Conservation (phyloP, 2,113 vertebrate species). For the Epinephelus fuscoguttatus region DNA sequence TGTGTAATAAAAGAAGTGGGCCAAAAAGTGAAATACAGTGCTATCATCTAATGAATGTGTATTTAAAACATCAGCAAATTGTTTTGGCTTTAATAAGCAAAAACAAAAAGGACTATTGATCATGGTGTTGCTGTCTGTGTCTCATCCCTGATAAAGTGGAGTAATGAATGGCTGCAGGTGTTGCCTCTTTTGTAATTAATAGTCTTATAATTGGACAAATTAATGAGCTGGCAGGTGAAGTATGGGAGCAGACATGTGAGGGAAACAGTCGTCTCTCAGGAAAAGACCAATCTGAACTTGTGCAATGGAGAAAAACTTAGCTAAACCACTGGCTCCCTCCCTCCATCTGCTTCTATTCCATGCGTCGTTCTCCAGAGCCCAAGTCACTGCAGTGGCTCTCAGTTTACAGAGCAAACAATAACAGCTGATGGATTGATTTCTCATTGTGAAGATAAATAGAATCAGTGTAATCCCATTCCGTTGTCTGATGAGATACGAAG, state of each 20-base stretch:
- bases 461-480: slow-evolving; percentile 45
- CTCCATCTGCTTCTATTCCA: slow-evolving; percentile 31
- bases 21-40: slow-evolving; percentile 1
- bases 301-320: slow-evolving; percentile 59
- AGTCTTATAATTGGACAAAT: slow-evolving; percentile 82
- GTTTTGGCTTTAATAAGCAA: slow-evolving; percentile 60
- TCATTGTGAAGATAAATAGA: slow-evolving; percentile 41
- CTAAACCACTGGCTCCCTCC: slow-evolving; percentile 24
- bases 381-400: slow-evolving; percentile 13
- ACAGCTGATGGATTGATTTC: slow-evolving; percentile 47
- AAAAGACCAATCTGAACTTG: slow-evolving; percentile 58
- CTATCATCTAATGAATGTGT: neutral
- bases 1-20: neutral
- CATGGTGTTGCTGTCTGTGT: slow-evolving; percentile 42
- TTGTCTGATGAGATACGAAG: slow-evolving; percentile 50
- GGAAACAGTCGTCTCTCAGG: slow-evolving; percentile 67
- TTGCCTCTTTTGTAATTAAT: slow-evolving; percentile 82
- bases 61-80: slow-evolving; percentile 21
- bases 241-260: slow-evolving; percentile 67
- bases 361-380: slow-evolving; percentile 14
- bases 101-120: slow-evolving; percentile 63
- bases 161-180: slow-evolving; percentile 82
- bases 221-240: slow-evolving; percentile 73
- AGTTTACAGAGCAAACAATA: slow-evolving; percentile 29
- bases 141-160: slow-evolving; percentile 61